Evolutionary conservation across 1,140 invertebrate genomes (phyloP).

Genomic region (Eriocheir sinensis): DNA sequence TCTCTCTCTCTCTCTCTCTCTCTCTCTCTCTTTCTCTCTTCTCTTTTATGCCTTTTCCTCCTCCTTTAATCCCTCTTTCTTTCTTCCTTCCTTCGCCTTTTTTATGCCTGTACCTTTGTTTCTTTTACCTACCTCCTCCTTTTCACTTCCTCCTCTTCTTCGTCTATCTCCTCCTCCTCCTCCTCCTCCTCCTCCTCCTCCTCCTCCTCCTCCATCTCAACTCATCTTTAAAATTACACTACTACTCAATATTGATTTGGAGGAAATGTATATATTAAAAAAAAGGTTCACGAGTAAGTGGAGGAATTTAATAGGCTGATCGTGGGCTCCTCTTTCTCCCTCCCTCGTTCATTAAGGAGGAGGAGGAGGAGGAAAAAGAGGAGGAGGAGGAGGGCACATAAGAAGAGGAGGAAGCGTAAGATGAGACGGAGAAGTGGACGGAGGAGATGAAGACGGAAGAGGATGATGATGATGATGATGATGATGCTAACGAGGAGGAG

Average conservation of each 20-base stretch:
- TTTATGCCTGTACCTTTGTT: neutral
- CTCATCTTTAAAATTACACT: constrained; percentile 43
- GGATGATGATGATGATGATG: too few species aligned
- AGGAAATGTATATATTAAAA: constrained; percentile 4
- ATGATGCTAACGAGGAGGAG: too few species aligned
- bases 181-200: neutral
- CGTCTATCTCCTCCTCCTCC: neutral
- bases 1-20: neutral
- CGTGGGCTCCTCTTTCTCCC: neutral
- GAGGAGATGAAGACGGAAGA: too few species aligned
- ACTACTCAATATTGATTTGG: constrained; percentile 24
- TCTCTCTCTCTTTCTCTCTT: neutral
- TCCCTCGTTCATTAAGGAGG: constrained; percentile 13
- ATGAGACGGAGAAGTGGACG: too few species aligned
- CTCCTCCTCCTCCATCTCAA: neutral
- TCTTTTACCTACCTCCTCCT: too few species aligned
- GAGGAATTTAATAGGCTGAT: constrained; percentile 46
- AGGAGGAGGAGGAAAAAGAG: too few species aligned
- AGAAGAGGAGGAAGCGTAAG: too few species aligned
- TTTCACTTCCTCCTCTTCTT: neutral
- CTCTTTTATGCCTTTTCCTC: neutral
- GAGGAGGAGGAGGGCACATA: too few species aligned
- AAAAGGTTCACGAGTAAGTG: constrained; percentile 25
- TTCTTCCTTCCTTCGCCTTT: neutral
- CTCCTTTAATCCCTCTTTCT: neutral